Percentiles rank a stretch among this genome's conserved stretches.
Conservation (phyloP, 2,888 invertebrate species). For the Microplitis manilae region DNA sequence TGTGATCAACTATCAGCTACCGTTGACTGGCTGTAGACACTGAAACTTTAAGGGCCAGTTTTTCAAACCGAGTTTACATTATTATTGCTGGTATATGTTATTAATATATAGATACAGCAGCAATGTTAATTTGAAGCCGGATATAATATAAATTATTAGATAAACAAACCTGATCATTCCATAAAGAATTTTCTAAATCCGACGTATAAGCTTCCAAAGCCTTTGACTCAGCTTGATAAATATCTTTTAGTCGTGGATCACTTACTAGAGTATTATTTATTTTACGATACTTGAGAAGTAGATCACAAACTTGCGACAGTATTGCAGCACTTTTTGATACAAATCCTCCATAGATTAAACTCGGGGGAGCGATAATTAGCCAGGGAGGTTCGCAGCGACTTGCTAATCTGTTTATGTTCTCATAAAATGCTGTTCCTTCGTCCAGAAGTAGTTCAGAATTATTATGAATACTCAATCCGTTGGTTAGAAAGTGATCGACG, state of each 20-base stretch:
- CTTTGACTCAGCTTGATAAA: slow-evolving; percentile 45
- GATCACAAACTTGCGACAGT: slow-evolving; percentile 62
- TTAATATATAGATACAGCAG: too few relatives aligned
- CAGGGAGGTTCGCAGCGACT: slow-evolving; percentile 48
- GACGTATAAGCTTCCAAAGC: slow-evolving; percentile 52
- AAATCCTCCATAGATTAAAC: slow-evolving; percentile 64
- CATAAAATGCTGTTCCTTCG: slow-evolving; percentile 63
- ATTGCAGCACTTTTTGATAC: slow-evolving; percentile 55
- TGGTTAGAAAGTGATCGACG: slow-evolving; percentile 55
- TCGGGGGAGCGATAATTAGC: slow-evolving; percentile 62
- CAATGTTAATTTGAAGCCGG: too few relatives aligned
- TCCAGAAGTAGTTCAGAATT: slow-evolving; percentile 55
- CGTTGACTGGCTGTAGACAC: too few relatives aligned
- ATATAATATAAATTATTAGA: too few relatives aligned
- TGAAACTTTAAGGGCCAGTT: too few relatives aligned
- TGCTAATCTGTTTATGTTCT: slow-evolving; percentile 57
- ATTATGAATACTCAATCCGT: slow-evolving; percentile 60
- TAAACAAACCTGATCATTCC: slow-evolving; percentile 51
- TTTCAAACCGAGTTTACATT: too few relatives aligned
- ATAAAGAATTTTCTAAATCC: slow-evolving; percentile 59
- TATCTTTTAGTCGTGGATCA: slow-evolving; percentile 35
- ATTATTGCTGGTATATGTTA: too few relatives aligned
- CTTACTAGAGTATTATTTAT: slow-evolving; percentile 47
- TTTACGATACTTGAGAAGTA: slow-evolving; percentile 60
- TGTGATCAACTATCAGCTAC: too few relatives aligned